These are phyloP conservation scores for Bufotes viridis DNA, from an alignment of 2,797 vertebrate species.

Conservation along the genomic window DNA sequence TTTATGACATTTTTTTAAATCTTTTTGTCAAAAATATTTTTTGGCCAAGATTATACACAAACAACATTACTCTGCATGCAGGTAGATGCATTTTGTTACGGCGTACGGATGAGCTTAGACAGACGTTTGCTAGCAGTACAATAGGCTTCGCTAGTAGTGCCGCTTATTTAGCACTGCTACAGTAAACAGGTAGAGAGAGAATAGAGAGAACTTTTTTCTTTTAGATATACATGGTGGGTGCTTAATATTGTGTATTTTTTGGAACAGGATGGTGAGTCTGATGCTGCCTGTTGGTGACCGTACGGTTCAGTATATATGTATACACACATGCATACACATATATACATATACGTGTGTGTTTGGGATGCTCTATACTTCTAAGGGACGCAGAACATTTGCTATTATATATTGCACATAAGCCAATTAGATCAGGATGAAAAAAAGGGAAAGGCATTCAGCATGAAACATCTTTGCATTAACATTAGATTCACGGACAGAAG, in stretches of 20 bases:
- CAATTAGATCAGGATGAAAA: constrained; percentile 18
- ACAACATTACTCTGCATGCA: constrained; percentile 54
- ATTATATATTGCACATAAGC: constrained; percentile 24
- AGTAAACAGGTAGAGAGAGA: not conserved
- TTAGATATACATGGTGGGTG: not conserved
- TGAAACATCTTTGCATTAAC: constrained; percentile 29
- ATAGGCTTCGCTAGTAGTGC: constrained; percentile 2
- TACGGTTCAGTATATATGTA: not conserved
- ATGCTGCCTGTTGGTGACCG: not conserved
- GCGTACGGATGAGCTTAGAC: constrained; percentile 22
- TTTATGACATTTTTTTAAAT: not conserved
- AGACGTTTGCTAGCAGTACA: not conserved
- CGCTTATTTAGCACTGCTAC: constrained; percentile 17
- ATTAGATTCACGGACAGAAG: constrained; percentile 17
- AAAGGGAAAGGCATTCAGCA: constrained; percentile 47
- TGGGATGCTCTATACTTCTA: constrained; percentile 6
- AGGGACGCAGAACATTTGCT: not conserved
- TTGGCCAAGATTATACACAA: constrained; percentile 53
- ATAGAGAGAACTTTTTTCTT: not conserved
- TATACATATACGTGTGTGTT: not conserved
- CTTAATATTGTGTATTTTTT: not conserved
- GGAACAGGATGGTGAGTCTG: not conserved
- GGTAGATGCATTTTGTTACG: constrained; percentile 44
- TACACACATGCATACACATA: not conserved
- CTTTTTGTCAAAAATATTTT: constrained; percentile 55